These are phyloP conservation scores for Puffinus mauretanicus DNA, from an alignment of 2,113 vertebrate species.

Conservation along the genomic window DNA sequence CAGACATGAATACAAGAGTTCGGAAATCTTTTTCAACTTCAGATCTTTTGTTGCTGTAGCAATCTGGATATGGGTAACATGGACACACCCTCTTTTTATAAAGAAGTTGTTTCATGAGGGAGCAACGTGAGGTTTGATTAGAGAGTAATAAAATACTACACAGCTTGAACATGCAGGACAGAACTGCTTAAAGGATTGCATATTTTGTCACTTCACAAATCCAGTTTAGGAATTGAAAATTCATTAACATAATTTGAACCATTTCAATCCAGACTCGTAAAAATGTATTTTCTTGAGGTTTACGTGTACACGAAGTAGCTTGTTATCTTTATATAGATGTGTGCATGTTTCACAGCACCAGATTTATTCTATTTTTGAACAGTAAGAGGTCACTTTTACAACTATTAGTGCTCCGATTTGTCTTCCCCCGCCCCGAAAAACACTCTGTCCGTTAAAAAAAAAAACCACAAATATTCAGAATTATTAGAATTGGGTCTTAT, in stretches of 20 bases:
- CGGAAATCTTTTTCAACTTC: not conserved
- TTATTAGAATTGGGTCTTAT: not conserved
- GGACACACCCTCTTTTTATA: not conserved
- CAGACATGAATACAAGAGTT: not conserved
- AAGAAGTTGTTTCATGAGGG: not conserved
- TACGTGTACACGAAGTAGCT: not conserved
- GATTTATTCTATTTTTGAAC: not conserved
- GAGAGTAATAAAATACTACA: not conserved
- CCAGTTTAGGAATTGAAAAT: not conserved
- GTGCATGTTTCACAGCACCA: not conserved
- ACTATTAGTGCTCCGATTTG: not conserved
- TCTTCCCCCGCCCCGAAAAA: not conserved
- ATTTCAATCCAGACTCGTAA: not conserved
- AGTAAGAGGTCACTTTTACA: not conserved
- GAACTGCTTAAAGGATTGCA: not conserved
- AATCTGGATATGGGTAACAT: not conserved
- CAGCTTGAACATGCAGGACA: not conserved
- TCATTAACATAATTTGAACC: not conserved
- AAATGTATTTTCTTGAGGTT: not conserved
- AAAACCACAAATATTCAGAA: not conserved
- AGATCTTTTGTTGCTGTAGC: not conserved
- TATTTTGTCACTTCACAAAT: not conserved
- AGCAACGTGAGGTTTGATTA: not conserved
- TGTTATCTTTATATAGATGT: not conserved
- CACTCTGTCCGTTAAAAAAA: not conserved